phyloP scores from a whole-genome alignment of 2,888 invertebrate species.

The Luperina nickerlii region DNA sequence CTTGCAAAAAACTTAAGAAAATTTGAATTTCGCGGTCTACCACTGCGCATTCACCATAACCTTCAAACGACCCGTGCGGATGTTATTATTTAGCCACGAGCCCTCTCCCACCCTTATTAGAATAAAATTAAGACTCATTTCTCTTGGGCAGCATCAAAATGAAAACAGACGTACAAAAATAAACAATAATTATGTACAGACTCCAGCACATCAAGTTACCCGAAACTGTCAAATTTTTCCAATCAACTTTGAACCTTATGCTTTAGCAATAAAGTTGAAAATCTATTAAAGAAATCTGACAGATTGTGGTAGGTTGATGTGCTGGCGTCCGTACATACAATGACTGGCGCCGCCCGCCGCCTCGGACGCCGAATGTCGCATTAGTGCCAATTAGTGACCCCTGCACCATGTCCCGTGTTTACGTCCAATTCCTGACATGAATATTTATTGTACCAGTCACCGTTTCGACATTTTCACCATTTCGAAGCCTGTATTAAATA shows the following conservation, averaged over 20 bases:
- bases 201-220: too few species aligned
- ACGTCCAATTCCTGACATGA: conserved; percentile 27
- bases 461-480: background rate
- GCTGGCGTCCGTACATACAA: too few species aligned
- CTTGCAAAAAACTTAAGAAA: too few species aligned
- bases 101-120: background rate
- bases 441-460: conserved; percentile 20
- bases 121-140: conserved; percentile 2
- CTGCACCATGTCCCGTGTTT: conserved; percentile 23
- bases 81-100: background rate
- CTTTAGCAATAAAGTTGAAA: too few species aligned
- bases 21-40: too few species aligned
- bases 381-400: conserved; percentile 48
- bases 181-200: conserved; percentile 20
- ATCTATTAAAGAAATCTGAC: too few species aligned
- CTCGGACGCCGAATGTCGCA: conserved; percentile 31
- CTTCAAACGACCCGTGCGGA: background rate
- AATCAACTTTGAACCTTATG: too few species aligned
- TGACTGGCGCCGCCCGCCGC: conserved; percentile 4
- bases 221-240: too few species aligned
- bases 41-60: too few species aligned
- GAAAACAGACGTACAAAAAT: conserved; percentile 1
- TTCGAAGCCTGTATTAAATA: background rate
- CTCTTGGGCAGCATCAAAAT: background rate
- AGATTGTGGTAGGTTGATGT: too few species aligned